Percentiles rank a stretch among this genome's conserved stretches.
phyloP scores from a whole-genome alignment of 92 coral and sea anemone genomes.

The Desmophyllum pertusum region DNA sequence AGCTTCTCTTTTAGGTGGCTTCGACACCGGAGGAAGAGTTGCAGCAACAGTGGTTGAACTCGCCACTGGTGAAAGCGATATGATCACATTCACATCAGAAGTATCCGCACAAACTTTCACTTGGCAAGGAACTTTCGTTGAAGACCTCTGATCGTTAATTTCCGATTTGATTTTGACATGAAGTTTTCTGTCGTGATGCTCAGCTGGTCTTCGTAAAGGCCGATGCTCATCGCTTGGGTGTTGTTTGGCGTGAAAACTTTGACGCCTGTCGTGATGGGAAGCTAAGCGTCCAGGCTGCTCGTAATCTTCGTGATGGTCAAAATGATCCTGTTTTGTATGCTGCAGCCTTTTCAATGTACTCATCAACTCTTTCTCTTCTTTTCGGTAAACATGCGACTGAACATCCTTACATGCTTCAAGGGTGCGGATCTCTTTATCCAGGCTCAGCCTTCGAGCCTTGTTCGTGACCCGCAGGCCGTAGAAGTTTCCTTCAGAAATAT shows the following conservation, averaged over 20 bases:
- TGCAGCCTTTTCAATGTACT: slow-evolving; percentile 75
- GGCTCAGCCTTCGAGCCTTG: slow-evolving; percentile 82
- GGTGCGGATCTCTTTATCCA: slow-evolving; percentile 83
- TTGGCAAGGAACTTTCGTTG: slow-evolving; percentile 15
- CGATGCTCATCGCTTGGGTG: slow-evolving; percentile 11
- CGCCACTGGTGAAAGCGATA: slow-evolving; percentile 45
- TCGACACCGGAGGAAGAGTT: background rate
- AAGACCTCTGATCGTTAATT: slow-evolving; percentile 3
- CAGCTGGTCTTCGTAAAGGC: slow-evolving; percentile 2
- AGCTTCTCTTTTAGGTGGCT: slow-evolving; percentile 19
- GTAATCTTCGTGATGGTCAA: background rate
- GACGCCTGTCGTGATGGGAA: slow-evolving; percentile 18
- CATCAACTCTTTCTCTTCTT: slow-evolving; percentile 85
- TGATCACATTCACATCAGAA: slow-evolving; percentile 52
- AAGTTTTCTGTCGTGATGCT: slow-evolving; percentile 1
- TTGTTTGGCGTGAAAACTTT: slow-evolving; percentile 14
- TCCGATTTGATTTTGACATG: slow-evolving; percentile 18
- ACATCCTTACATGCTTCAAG: slow-evolving; percentile 89
- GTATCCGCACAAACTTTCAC: slow-evolving; percentile 15
- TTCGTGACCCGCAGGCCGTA: slow-evolving; percentile 92
- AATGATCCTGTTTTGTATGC: slow-evolving; percentile 71
- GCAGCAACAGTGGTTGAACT: slow-evolving; percentile 12
- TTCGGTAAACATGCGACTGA: slow-evolving; percentile 81
- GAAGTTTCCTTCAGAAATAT: slow-evolving; percentile 90
- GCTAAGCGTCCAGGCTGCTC: background rate